Evolutionary conservation across 2,797 vertebrate species (phyloP).

Genomic region (Cryptoprocta ferox): DNA sequence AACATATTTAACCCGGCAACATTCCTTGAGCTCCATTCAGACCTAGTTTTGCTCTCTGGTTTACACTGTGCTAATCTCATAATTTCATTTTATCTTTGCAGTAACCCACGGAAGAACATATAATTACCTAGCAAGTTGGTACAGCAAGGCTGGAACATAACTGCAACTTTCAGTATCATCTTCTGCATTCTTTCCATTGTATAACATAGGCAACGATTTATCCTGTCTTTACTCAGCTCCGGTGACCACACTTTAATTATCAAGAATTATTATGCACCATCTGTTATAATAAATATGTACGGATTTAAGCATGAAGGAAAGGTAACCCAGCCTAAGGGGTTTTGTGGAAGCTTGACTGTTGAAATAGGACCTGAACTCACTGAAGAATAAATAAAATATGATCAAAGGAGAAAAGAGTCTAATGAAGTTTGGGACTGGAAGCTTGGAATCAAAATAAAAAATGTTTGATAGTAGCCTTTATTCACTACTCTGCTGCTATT

Average conservation of each 20-base stretch:
- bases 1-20: neutral
- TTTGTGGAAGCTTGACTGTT: neutral
- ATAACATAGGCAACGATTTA: neutral
- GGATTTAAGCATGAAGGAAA: neutral
- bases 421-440: neutral
- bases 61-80: neutral
- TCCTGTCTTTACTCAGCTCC: neutral
- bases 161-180: neutral
- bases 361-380: neutral
- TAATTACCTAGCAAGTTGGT: neutral
- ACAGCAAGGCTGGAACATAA: neutral
- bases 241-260: neutral
- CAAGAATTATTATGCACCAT: neutral
- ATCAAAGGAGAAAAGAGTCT: neutral
- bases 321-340: neutral
- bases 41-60: neutral
- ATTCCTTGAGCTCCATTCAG: neutral
- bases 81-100: neutral
- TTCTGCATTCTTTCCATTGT: neutral
- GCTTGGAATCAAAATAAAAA: neutral
- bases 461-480: neutral
- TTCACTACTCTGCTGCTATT: neutral
- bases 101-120: neutral
- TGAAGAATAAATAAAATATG: neutral
- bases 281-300: neutral